Evolutionary conservation across 1,140 invertebrate species (phyloP).

Genomic region (Pseudoatta argentina): DNA sequence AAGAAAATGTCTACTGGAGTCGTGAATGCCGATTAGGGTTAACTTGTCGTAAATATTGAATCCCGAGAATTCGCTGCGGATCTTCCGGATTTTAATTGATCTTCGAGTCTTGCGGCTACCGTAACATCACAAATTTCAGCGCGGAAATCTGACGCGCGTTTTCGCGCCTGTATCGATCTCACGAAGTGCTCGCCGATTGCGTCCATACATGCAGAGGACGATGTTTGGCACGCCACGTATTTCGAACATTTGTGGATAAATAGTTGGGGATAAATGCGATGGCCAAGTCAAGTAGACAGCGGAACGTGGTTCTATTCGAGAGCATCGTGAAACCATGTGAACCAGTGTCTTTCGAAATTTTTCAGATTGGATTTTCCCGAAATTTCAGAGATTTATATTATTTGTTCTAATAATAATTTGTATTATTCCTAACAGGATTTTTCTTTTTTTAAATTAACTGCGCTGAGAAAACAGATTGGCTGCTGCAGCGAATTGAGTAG

Average conservation of each 20-base stretch:
- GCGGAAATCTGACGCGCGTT: slow-evolving; percentile 14
- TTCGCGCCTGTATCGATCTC: slow-evolving; percentile 47
- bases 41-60: background rate
- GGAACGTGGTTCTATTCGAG: background rate
- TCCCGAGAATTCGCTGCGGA: background rate
- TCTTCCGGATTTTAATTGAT: background rate
- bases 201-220: background rate
- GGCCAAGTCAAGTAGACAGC: background rate
- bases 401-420: background rate
- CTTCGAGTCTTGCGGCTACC: background rate
- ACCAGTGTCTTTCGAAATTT: slow-evolving; percentile 1
- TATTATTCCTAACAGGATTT: background rate
- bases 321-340: slow-evolving; percentile 12
- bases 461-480: too few species aligned
- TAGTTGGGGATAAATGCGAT: background rate
- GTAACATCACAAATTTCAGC: background rate
- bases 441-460: background rate
- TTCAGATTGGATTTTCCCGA: background rate
- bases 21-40: too few species aligned
- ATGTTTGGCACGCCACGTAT: slow-evolving; percentile 47
- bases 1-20: too few species aligned
- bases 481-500: too few species aligned
- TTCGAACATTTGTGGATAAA: slow-evolving; percentile 52
- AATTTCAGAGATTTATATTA: background rate
- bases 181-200: slow-evolving; percentile 26